Evolutionary conservation across 2,888 invertebrate species (phyloP), one percentile per base, ranked within the genome.

Genomic region (Melipona beecheii): DNA sequence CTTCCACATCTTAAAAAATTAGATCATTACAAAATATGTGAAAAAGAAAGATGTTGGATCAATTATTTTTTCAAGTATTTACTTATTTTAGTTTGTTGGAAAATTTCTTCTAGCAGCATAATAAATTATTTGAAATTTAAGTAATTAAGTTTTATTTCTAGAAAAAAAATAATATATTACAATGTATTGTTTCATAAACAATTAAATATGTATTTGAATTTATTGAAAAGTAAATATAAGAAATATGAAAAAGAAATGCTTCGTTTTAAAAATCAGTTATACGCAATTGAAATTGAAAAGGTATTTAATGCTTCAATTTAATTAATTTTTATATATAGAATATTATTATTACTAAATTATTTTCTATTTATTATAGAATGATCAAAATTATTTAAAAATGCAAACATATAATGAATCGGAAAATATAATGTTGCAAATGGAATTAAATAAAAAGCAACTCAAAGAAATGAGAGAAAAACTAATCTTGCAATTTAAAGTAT

Each of bases 1-100:
- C 75, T 91, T 50, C 74, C 88, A n/a, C 74, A 65, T 56, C 83
- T 91, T 15, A 81, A 75, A 24, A 86, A 84, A 70, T 66, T 91
- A 64, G 91, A 91, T 84, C 80, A 89, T 79, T 87, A 84, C 62
- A 52, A 76, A 19, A 76, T 91, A 36, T 54, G 68, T 58, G 76
- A 76, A 11, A 84, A 84, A 21, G 91, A 91, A 78, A 87, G 68
- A 69, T 60, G 70, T 17, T 78, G 78, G 80, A 70, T 70, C 9
- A 71, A 79, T 27, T 68, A 86, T 36, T 87, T 86, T 69, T 77
- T 75, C 50, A 86, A 83, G 90, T 87, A 82, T 36, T 43, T 50
- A 19, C 69, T 62, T 13, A 62, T 2, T 19, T 50, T 43, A 43
- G 9, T 43, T 43, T 43, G 9, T 43, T 43, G 11, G 43, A 9